These are phyloP conservation scores for Beroe forskalii DNA, from an alignment of 37 sponge, comb jelly and placozoan species.

Conservation along the genomic window DNA sequence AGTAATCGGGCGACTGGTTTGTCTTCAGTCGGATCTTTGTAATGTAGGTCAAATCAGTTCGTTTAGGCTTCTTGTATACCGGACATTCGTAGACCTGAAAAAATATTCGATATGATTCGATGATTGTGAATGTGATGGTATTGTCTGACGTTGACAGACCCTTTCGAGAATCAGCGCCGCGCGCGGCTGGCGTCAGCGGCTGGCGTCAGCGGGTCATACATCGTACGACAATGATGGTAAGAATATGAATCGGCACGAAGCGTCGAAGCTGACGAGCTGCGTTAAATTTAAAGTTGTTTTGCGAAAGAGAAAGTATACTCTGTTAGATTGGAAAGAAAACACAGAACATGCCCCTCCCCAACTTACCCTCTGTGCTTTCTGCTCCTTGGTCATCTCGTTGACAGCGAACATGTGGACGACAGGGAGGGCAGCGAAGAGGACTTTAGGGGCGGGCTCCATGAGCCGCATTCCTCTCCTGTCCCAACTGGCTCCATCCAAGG, in stretches of 20 bases:
- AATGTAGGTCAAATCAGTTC: slow-evolving; percentile 96
- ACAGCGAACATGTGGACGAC: slow-evolving; percentile 92
- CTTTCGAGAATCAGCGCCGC: no score
- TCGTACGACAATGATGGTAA: no score
- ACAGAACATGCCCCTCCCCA: no score
- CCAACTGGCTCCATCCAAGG: slow-evolving; percentile 98
- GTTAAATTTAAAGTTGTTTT: no score
- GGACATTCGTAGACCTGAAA: slow-evolving; percentile 89
- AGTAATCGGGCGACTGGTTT: slow-evolving; percentile 86
- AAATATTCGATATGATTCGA: not conserved
- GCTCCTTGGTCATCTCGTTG: slow-evolving; percentile 69
- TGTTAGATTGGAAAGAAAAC: no score
- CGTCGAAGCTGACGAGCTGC: no score
- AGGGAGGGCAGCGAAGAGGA: slow-evolving; percentile 85
- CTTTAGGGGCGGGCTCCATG: slow-evolving; percentile 87
- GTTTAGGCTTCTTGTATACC: slow-evolving; percentile 95
- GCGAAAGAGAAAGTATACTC: no score
- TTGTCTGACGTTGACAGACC: no score
- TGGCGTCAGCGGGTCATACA: no score
- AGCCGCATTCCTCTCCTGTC: slow-evolving; percentile 80
- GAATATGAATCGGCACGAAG: no score
- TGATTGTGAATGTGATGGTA: no score
- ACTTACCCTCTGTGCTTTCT: slow-evolving; percentile 71
- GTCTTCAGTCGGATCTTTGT: slow-evolving; percentile 83
- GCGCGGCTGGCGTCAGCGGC: no score